Conservation (phyloP, 2,113 vertebrate species). For the Poecile atricapillus region DNA sequence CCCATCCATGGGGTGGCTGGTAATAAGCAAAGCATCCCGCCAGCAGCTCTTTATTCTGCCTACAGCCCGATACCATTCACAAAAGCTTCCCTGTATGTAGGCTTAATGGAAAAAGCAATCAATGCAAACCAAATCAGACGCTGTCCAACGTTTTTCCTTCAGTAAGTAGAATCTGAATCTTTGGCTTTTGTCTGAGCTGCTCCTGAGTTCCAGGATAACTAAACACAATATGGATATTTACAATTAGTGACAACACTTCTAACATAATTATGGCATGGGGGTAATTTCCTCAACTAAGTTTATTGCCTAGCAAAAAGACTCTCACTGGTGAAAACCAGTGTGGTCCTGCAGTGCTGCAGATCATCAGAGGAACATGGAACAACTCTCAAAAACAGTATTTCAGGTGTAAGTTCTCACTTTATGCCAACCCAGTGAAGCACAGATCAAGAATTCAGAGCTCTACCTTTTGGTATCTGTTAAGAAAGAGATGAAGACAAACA, state of each 20-base stretch:
- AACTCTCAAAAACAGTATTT: background rate
- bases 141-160: background rate
- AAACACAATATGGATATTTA: background rate
- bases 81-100: background rate
- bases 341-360: background rate
- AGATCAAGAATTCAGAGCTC: background rate
- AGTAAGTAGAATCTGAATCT: background rate
- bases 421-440: background rate
- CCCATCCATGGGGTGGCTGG: background rate
- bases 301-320: background rate
- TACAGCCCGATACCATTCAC: background rate
- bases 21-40: background rate
- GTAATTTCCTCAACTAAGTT: background rate
- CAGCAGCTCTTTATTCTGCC: background rate
- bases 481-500: background rate
- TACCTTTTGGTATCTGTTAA: background rate
- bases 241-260: background rate
- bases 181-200: background rate
- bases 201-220: background rate
- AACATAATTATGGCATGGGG: background rate
- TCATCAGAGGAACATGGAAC: background rate
- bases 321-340: background rate
- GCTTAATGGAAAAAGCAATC: slow-evolving; percentile 46
- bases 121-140: background rate
- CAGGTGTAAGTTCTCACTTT: background rate